Conservation (phyloP, 2,797 vertebrate species). For the Champsocephalus gunnari region DNA sequence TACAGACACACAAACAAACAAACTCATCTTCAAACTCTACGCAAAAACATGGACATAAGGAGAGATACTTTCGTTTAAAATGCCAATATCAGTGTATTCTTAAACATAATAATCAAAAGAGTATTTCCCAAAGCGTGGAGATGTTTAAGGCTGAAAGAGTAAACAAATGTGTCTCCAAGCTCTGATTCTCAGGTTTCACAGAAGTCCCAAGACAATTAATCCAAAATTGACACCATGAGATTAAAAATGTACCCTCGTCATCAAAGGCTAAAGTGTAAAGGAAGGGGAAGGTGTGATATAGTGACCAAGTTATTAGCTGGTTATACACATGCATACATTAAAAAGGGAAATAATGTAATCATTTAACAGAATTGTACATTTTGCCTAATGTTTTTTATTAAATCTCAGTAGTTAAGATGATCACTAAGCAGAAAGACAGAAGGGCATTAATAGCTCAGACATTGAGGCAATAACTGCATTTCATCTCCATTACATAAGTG, state of each 20-base stretch:
- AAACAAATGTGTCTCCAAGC: not conserved
- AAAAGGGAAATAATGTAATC: constrained; percentile 10
- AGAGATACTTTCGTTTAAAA: too few species aligned
- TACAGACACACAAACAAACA: constrained; percentile 21
- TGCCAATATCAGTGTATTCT: not conserved
- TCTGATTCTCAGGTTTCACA: constrained; percentile 33
- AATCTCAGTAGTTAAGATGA: not conserved
- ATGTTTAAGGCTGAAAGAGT: not conserved
- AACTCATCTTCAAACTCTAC: constrained; percentile 4
- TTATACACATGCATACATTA: constrained; percentile 11
- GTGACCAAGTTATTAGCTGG: not conserved
- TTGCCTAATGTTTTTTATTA: not conserved
- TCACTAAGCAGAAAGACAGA: not conserved
- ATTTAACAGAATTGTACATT: constrained; percentile 4
- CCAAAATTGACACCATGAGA: constrained; percentile 7
- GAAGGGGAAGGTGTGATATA: not conserved
- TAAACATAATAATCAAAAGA: not conserved
- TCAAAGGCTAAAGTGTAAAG: not conserved
- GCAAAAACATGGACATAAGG: too few species aligned
- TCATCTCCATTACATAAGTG: constrained; percentile 39
- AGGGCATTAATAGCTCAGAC: not conserved
- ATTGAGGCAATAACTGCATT: constrained; percentile 26
- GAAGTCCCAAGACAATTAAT: not conserved
- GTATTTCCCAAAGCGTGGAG: not conserved
- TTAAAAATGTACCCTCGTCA: constrained; percentile 7